Percentiles rank a stretch among this genome's conserved stretches.
Conservation (phyloP, 2,113 vertebrate species). For the Ia io region DNA sequence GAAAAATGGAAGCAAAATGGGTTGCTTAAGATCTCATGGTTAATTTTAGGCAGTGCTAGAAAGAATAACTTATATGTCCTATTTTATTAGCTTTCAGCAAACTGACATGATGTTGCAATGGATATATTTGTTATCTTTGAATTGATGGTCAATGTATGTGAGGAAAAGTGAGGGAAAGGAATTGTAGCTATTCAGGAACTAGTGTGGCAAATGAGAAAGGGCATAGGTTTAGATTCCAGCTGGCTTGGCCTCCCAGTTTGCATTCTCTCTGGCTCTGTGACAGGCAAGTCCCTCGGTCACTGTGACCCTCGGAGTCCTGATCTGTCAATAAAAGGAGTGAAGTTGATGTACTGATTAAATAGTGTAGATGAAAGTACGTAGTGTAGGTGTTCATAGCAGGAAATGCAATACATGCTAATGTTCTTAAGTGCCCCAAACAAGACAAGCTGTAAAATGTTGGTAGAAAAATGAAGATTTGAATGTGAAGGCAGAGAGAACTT, state of each 20-base stretch:
- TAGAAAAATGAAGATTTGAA: slow-evolving; percentile 34
- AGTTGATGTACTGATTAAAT: neutral
- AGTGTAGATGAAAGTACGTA: neutral
- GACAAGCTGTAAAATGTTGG: neutral
- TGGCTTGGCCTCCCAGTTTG: neutral
- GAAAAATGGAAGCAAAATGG: neutral
- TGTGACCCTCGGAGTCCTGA: neutral
- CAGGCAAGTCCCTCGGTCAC: neutral
- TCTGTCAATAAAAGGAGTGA: neutral
- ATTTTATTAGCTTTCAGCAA: neutral
- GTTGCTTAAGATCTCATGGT: neutral
- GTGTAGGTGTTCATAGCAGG: neutral
- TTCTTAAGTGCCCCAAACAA: neutral
- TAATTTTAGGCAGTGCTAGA: neutral
- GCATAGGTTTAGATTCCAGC: neutral
- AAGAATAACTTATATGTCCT: neutral
- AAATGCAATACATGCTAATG: neutral
- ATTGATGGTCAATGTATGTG: neutral
- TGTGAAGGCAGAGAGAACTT: neutral
- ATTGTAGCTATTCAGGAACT: neutral
- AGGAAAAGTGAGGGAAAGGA: neutral
- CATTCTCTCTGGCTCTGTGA: neutral
- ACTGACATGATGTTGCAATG: neutral
- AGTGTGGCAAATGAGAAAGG: neutral
- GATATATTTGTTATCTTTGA: neutral